Conservation (phyloP, 1,140 invertebrate species). For the Leptonema lineaticorne region DNA sequence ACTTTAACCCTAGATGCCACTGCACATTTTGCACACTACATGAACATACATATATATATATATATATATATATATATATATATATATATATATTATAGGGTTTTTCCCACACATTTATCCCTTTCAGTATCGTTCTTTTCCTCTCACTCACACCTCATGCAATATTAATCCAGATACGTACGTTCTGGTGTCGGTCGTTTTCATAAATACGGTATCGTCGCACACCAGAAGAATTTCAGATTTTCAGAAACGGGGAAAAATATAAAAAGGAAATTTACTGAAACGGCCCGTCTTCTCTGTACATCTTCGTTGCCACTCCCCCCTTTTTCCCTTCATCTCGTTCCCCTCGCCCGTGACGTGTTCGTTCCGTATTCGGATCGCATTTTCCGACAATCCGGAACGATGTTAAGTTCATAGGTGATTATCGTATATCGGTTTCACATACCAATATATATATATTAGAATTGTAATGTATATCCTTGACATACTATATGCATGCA, state of each 20-base stretch:
- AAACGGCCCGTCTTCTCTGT: not conserved
- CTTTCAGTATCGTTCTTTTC: too few species aligned
- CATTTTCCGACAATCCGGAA: not conserved
- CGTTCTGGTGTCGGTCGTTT: not conserved
- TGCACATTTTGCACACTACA: not conserved
- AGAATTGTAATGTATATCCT: too few species aligned
- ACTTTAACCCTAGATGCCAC: not conserved
- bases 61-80: not conserved
- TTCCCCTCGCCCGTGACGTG: not conserved
- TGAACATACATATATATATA: not conserved
- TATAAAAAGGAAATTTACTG: conserved; percentile 14
- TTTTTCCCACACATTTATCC: too few species aligned
- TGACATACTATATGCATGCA: too few species aligned
- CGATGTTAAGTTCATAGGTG: not conserved
- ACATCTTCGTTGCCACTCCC: too few species aligned
- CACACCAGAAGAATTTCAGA: conserved; percentile 4
- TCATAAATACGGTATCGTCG: conserved; percentile 17
- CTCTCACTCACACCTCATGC: not conserved
- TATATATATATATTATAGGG: not conserved
- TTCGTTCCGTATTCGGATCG: too few species aligned
- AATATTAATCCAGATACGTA: conserved; percentile 9
- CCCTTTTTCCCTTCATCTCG: too few species aligned
- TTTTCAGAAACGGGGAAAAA: conserved; percentile 6
- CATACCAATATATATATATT: too few species aligned
- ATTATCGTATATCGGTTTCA: too few species aligned